Evolutionary conservation across 2,113 vertebrate species (phyloP), one percentile per base, ranked within the genome.

Genomic region (Tetrax tetrax): DNA sequence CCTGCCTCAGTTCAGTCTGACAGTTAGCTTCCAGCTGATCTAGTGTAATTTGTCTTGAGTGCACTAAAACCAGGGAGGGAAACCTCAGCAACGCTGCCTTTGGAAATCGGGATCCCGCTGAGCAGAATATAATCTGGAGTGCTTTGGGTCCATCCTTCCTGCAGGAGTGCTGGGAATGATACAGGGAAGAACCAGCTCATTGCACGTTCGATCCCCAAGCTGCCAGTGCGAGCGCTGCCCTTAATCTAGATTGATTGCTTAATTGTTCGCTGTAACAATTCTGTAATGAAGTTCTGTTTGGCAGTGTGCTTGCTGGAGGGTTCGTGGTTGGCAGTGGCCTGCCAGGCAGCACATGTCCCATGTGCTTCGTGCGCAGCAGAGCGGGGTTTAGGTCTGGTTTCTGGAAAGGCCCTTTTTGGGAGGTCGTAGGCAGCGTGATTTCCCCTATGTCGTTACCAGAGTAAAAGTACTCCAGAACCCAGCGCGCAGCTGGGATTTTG

Each of bases 121-220:
- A 50, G 50, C 60, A 35, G 76, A 23, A 2, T 12, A 0, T 9
- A 2, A 48, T 27, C 21, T 43, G 43, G 33, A 47, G n/a, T 28
- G 43, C 31, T 77, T 17, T 1, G 2, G 43, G 20, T 19, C 31
- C 24, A 0, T 33, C 45, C 78, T 72, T 47, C 72, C 69, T 41
- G 37, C 5, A 2, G 75, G 27, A 37, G 38, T 2, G 1, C 35
- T 56, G 28, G 14, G 74, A 37, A 27, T 41, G 75, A 6, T 5
- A 7, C 9, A 6, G 33, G 78, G 50, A 64, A 43, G 54, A 35
- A 25, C 22, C 25, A 35, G 51, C 80, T 90, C 25, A 6, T 41
- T 20, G 50, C 20, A 4, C 0, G 0, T 60, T 61, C 5, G 6
- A 69, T 64, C 29, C 57, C 57, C 0, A 0, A 86, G 68, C 47